Conservation (phyloP, 2,888 invertebrate species). For the Sympetrum striolatum region DNA sequence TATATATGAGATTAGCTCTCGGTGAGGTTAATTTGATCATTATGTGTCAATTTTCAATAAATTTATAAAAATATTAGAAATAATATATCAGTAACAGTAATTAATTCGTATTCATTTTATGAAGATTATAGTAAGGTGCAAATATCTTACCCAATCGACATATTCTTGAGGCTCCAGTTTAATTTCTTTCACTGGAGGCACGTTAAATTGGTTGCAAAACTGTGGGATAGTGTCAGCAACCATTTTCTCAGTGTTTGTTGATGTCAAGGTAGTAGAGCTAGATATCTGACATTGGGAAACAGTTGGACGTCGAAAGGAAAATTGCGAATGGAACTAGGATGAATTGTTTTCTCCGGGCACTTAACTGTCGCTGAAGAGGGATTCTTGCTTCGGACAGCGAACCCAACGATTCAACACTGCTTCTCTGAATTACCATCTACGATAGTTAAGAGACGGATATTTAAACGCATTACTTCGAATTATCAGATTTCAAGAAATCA, state of each 20-base stretch:
- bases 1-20: constrained; percentile 47
- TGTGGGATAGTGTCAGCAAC: not conserved
- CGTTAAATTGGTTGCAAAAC: not conserved
- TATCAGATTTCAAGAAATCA: not conserved
- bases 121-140: not conserved
- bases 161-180: constrained; percentile 34
- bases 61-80: not conserved
- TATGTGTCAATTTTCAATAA: not conserved
- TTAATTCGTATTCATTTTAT: not conserved
- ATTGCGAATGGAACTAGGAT: not conserved
- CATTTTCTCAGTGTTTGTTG: not conserved
- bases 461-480: not conserved
- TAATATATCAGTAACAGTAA: not conserved
- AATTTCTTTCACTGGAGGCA: not conserved
- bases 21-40: not conserved
- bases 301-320: not conserved
- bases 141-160: not conserved
- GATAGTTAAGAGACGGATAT: not conserved
- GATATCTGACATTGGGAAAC: not conserved
- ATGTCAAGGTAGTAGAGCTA: not conserved
- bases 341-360: not conserved
- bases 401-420: not conserved
- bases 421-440: constrained; percentile 11
- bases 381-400: not conserved
- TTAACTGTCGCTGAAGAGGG: not conserved